Conservation (phyloP, 2,113 vertebrate species). For the Lagenorhynchus albirostris region DNA sequence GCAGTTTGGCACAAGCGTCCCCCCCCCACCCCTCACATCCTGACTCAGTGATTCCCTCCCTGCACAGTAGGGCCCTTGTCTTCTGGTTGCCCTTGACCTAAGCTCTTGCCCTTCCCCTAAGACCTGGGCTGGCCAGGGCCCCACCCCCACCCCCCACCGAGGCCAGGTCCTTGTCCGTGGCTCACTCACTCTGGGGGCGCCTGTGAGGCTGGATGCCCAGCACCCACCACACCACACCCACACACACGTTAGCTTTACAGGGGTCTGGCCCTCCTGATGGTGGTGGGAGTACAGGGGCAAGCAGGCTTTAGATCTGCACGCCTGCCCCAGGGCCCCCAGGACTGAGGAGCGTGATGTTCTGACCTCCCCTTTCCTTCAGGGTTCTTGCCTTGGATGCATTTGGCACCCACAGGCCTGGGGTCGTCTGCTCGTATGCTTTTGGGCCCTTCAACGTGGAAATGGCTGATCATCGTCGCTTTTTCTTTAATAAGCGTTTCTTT, state of each 20-base stretch:
- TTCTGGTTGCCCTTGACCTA: background rate
- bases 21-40: background rate
- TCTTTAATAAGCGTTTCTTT: conserved; percentile 72
- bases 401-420: background rate
- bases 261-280: background rate
- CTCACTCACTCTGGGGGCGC: background rate
- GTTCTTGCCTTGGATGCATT: background rate
- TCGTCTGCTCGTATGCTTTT: conserved; percentile 61
- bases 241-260: background rate
- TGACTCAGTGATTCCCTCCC: no score
- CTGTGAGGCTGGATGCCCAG: background rate
- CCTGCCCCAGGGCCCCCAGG: background rate
- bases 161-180: background rate
- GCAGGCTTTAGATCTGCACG: background rate
- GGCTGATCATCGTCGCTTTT: conserved; percentile 75
- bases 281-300: background rate
- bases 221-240: no score
- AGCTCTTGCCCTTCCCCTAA: background rate
- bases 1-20: background rate
- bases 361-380: background rate
- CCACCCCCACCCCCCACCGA: background rate
- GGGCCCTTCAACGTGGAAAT: conserved; percentile 78
- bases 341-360: background rate
- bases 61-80: no score
- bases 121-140: background rate